These are phyloP conservation scores for Indicator indicator DNA, from an alignment of 2,113 vertebrate species.

Conservation along the genomic window DNA sequence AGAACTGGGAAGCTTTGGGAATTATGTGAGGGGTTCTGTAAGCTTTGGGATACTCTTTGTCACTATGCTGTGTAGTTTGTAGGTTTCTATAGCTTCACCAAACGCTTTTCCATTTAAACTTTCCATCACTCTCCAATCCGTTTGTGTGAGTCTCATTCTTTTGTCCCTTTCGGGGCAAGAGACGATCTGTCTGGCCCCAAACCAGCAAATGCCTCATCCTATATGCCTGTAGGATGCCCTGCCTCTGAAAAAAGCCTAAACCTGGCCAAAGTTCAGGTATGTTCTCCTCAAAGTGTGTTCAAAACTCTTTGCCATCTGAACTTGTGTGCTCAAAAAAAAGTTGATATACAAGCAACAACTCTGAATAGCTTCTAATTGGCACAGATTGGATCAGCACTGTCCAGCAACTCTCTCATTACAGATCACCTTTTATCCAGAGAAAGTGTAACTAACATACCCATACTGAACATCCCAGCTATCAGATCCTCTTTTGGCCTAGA, in stretches of 20 bases:
- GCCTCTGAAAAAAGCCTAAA: neutral
- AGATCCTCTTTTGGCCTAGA: neutral
- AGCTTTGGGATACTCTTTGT: no score
- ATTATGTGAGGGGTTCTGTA: no score
- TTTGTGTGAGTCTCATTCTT: no score
- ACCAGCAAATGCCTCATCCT: no score
- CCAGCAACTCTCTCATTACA: neutral
- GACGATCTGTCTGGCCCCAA: no score
- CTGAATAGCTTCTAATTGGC: neutral
- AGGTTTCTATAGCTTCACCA: no score
- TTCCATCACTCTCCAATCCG: no score
- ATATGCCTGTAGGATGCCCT: neutral
- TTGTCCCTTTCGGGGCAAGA: no score
- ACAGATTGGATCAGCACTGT: neutral
- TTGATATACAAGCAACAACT: neutral
- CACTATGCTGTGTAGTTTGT: no score
- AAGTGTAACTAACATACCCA: neutral
- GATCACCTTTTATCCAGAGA: neutral
- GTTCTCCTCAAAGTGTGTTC: rapidly evolving
- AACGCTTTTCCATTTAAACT: no score
- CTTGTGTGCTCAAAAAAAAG: neutral
- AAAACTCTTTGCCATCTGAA: neutral
- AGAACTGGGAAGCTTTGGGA: no score
- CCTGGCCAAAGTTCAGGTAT: neutral
- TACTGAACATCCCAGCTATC: neutral